phyloP scores from a whole-genome alignment of 2,113 vertebrate genomes.

The Gobiocypris rarus region DNA sequence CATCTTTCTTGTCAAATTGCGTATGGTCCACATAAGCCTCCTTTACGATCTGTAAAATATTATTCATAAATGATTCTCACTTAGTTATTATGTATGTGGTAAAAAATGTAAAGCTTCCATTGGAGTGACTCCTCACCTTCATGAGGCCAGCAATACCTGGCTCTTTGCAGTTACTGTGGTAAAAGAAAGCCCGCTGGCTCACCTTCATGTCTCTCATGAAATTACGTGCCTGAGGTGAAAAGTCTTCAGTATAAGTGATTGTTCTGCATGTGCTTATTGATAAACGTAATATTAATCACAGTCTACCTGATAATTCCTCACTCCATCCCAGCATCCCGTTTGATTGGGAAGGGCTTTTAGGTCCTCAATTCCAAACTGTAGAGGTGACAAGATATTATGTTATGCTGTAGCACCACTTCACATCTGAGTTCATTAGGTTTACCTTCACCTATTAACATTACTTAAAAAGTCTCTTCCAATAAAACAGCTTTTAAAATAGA shows the following conservation, averaged over 20 bases:
- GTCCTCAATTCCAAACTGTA: conserved; percentile 93
- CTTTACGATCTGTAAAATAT: conserved; percentile 85
- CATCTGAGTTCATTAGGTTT: background rate
- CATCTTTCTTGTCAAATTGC: conserved; percentile 91
- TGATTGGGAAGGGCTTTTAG: conserved; percentile 87
- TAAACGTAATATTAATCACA: background rate
- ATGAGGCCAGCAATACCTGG: conserved; percentile 89
- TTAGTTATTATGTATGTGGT: background rate
- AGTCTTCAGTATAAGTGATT: background rate
- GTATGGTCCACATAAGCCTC: conserved; percentile 94
- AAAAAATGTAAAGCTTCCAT: too few species aligned
- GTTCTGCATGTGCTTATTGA: background rate
- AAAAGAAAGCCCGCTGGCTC: conserved; percentile 91
- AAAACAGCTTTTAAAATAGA: background rate
- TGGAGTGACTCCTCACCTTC: conserved; percentile 75
- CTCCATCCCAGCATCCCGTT: conserved; percentile 92
- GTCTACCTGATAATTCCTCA: conserved; percentile 93
- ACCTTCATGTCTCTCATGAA: conserved; percentile 92
- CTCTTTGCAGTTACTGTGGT: conserved; percentile 97
- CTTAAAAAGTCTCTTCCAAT: background rate
- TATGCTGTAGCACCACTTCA: background rate
- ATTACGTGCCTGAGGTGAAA: conserved; percentile 86
- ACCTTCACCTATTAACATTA: conserved; percentile 77
- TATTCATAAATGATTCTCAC: background rate
- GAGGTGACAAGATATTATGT: conserved; percentile 23